Base-by-base conservation (phyloP, 2,888 invertebrate species). In the Noctua comes region DNA sequence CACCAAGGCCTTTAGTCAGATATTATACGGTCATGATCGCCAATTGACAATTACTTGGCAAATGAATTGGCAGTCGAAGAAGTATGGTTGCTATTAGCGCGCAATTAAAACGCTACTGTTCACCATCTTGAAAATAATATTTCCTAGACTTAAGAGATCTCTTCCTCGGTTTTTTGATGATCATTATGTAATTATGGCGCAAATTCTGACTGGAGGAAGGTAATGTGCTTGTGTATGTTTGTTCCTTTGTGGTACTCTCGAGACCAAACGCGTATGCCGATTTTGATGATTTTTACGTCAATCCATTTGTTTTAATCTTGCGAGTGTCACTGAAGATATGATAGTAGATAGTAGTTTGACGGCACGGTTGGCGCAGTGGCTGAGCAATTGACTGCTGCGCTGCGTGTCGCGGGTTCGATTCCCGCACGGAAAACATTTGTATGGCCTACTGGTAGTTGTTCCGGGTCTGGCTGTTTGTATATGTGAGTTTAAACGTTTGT, bases 81-180 rank as follows among this genome's bases (percentile, higher is more conserved):
- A 21, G 24, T 40, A 27, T n/a, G 7, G 48, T 48, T 24, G 48
- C 46, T 66, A 54, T 43, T 18, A 36, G 16, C n/a, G 31, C 7
- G 4, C n/a, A 65, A 51, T 76, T 76, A 76, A 27, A 64, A 51
- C 31, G 27, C 7, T 8, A 36, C 7, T 54, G 64, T 27, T 8
- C 4, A 27, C 7, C 16, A 21, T 77, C 31, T 80, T 77, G 21
- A 57, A 48, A 78, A 51, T 66, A 18, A 51, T 40, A 36, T 48
- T n/a, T 3, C 59, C 48, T 48, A 27, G 18, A 48, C 8, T 5
- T 5, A 10, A 3, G 62, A 18, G 13, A 40, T 64, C 11, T 64
- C 18, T 51, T n/a, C 13, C 51, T 51, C 16, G 3, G 18, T 31
- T 62, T 59, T 18, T 3, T 3, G 18, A 62, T 31, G 7, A 18